Evolutionary conservation across 30 jellyfish, hydroid and myxozoan genomes (phyloP).

Genomic region (Turritopsis rubra): DNA sequence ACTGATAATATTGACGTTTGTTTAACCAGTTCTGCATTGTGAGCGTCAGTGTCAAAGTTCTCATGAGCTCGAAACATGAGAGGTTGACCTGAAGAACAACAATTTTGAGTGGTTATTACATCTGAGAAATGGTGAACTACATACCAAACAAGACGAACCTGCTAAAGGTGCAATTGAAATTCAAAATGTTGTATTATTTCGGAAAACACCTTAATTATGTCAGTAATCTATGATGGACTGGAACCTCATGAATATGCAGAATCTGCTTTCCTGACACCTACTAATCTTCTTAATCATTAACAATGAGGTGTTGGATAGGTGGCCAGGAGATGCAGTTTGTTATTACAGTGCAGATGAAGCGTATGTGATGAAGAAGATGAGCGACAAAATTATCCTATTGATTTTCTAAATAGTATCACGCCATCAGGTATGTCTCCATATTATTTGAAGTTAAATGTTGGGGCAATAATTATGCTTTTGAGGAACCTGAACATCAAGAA

Average conservation of each 20-base stretch:
- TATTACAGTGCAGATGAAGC: conserved; percentile 27
- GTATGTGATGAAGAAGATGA: not conserved
- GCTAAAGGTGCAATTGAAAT: no score
- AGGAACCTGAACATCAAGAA: conserved; percentile 31
- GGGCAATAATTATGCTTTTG: conserved; percentile 43
- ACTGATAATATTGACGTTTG: no score
- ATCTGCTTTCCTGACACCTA: conserved; percentile 25
- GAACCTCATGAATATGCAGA: conserved; percentile 13
- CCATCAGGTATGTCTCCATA: conserved; percentile 47
- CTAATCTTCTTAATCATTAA: conserved; percentile 27
- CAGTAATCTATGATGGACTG: no score
- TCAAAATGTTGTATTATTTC: no score
- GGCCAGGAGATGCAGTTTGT: conserved; percentile 25
- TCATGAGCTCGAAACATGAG: no score
- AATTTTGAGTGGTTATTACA: no score
- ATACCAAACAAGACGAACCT: no score
- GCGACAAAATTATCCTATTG: not conserved
- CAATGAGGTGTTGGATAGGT: conserved; percentile 2
- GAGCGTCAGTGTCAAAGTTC: no score
- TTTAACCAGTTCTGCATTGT: no score
- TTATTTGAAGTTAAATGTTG: conserved; percentile 34
- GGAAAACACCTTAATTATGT: no score
- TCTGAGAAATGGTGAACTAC: no score
- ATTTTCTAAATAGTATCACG: not conserved
- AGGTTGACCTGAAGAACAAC: no score